phyloP scores from a whole-genome alignment of 2,888 invertebrate species.

The Cheilosia grossa region DNA sequence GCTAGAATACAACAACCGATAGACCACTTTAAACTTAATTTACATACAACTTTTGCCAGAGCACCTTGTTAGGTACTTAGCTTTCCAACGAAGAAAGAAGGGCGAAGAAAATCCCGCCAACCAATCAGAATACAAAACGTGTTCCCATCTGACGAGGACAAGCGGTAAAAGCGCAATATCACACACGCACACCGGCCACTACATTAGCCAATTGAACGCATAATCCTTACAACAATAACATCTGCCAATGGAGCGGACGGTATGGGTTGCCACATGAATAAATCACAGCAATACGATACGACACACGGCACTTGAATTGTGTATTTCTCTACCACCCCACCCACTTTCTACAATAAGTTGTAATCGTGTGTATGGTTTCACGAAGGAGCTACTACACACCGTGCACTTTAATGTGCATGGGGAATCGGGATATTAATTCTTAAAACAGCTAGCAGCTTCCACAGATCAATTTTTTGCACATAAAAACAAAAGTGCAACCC shows the following conservation, averaged over 20 bases:
- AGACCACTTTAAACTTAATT: too few relatives aligned
- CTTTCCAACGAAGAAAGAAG: neutral
- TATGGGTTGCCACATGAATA: slow-evolving; percentile 38
- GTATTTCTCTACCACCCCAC: neutral
- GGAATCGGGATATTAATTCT: slow-evolving; percentile 16
- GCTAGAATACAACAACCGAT: too few relatives aligned
- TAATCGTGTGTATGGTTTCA: neutral
- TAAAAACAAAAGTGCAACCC: slow-evolving; percentile 37
- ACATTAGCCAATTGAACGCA: slow-evolving; percentile 38
- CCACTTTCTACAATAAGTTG: neutral
- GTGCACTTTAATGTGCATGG: slow-evolving; percentile 17
- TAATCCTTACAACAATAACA: slow-evolving; percentile 47
- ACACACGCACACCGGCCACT: neutral
- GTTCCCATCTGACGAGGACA: slow-evolving; percentile 15
- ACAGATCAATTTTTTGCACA: slow-evolving; percentile 13
- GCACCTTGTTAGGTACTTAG: too few relatives aligned
- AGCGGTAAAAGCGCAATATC: slow-evolving; percentile 16
- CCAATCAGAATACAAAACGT: slow-evolving; percentile 39
- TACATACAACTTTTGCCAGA: too few relatives aligned
- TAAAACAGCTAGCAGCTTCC: slow-evolving; percentile 26
- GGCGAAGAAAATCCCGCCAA: slow-evolving; percentile 41
- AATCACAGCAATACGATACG: slow-evolving; percentile 34
- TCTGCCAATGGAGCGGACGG: slow-evolving; percentile 31
- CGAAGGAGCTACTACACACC: neutral
- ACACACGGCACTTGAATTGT: slow-evolving; percentile 24